A percentile compares a stretch with the other conserved stretches of the same genome.
phyloP scores from a whole-genome alignment of 2,888 invertebrate species.

The Nemotelus pantherinus region DNA sequence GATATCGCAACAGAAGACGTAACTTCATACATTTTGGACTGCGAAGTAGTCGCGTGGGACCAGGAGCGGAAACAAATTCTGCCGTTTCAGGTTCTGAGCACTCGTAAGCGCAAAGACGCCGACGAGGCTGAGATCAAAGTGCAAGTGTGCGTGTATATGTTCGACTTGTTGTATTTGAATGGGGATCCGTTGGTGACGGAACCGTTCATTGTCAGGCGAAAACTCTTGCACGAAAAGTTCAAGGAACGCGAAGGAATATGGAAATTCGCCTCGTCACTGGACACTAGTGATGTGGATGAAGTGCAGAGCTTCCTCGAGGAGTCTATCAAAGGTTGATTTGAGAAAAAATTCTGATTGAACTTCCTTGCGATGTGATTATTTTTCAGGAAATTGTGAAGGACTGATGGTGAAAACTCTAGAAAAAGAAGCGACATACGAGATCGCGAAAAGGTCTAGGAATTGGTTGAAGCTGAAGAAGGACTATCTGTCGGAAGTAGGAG shows the following conservation, averaged over 20 bases:
- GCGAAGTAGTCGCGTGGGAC: slow-evolving; percentile 98
- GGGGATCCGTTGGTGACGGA: slow-evolving; percentile 83
- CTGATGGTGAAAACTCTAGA: slow-evolving; percentile 97
- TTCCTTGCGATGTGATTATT: slow-evolving; percentile 35
- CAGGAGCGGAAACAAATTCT: slow-evolving; percentile 84
- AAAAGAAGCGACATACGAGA: slow-evolving; percentile 91
- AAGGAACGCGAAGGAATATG: slow-evolving; percentile 81
- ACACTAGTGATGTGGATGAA: slow-evolving; percentile 87
- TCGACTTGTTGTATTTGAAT: slow-evolving; percentile 94
- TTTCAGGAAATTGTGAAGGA: slow-evolving; percentile 91
- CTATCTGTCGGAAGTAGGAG: slow-evolving; percentile 95
- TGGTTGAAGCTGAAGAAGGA: slow-evolving; percentile 98
- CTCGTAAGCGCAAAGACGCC: slow-evolving; percentile 90
- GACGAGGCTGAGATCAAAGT: slow-evolving; percentile 67
- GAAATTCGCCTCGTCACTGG: slow-evolving; percentile 84
- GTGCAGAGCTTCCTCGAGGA: slow-evolving; percentile 94
- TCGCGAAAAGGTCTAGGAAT: slow-evolving; percentile 92
- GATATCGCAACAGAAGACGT: slow-evolving; percentile 70
- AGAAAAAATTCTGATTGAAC: not conserved
- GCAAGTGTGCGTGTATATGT: slow-evolving; percentile 95
- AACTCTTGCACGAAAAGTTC: slow-evolving; percentile 77
- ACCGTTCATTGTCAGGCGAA: slow-evolving; percentile 80
- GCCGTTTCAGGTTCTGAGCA: slow-evolving; percentile 96
- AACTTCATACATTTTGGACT: slow-evolving; percentile 88
- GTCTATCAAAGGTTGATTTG: slow-evolving; percentile 79